Base-by-base conservation (phyloP, 1,140 invertebrate species). In the Trichoplusia ni region DNA sequence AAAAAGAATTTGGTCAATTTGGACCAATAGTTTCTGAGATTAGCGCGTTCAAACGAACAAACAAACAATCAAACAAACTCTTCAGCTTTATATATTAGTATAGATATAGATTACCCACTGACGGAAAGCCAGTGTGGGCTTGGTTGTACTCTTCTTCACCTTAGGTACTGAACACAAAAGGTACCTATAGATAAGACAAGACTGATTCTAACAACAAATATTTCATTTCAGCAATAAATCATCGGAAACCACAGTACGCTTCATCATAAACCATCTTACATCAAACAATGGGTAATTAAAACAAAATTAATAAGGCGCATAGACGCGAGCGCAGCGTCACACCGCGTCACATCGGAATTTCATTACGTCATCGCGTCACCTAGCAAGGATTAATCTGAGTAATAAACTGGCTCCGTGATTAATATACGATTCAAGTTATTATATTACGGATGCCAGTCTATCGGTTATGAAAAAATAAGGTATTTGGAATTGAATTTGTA, bases 241-340 rank as follows among this genome's bases (percentile, higher is more conserved):
- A 27, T 14, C 44, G 13, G 23, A 47, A 14, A 9, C 9, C 23
- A 42, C 8, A 29, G 13, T 18, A 47, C 27, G 27, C 23, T 27
- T 25, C 13, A 47, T 29, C 23, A 56, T 37, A 40, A 56, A 56
- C 53, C 11, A 23, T 16, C 3, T 51, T n/a, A 5, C 25, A 25
- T 18, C 4, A 16, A 54, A 56, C 53, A 56, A 56, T 40, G 40
- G 19, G 14, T 56, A 40, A 56, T 56, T 56, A 56, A 56, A 56
- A 58, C 53, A 23, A 42, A 58, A 58, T 58, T 42, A 58, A 56
- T 56, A 56, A 42, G 23, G 23, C 8, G 2, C 5, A 58, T 11
- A 14, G 25, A 58, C 53, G 16, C 38, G 14, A 42, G 53, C 53
- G 37, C 53, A 58, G 38, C 38, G 14, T 23, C 9, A 31, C 53